phyloP scores from a whole-genome alignment of 2,888 invertebrate species.

The Rotaria socialis region DNA sequence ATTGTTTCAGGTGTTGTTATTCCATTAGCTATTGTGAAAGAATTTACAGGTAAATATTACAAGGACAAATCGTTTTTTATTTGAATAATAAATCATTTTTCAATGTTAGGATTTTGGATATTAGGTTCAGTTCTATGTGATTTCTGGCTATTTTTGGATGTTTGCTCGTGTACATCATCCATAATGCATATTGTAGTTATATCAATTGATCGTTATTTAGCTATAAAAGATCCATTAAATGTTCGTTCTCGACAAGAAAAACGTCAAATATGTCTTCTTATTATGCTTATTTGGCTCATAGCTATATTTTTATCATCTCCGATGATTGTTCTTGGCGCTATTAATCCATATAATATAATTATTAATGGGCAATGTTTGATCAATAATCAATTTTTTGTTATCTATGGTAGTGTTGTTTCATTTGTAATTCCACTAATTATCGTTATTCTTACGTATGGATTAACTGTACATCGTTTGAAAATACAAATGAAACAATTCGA shows the following conservation, averaged over 20 bases:
- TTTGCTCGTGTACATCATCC: conserved; percentile 63
- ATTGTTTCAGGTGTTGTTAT: conserved; percentile 87
- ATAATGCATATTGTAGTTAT: conserved; percentile 72
- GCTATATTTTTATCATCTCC: conserved; percentile 65
- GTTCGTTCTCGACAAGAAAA: conserved; percentile 54
- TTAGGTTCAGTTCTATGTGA: conserved; percentile 34
- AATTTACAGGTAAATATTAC: conserved; percentile 76
- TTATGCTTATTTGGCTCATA: conserved; percentile 86
- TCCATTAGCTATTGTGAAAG: conserved; percentile 87
- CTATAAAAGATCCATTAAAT: conserved; percentile 48
- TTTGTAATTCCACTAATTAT: conserved; percentile 91
- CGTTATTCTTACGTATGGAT: conserved; percentile 85
- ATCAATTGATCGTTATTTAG: conserved; percentile 63
- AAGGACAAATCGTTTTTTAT: too few species aligned
- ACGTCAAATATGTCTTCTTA: conserved; percentile 67
- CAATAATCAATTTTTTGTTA: conserved; percentile 61
- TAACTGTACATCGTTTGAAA: conserved; percentile 73
- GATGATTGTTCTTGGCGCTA: conserved; percentile 59
- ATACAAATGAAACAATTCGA: conserved; percentile 41
- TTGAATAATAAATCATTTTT: too few species aligned
- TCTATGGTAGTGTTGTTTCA: conserved; percentile 86
- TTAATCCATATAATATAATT: conserved; percentile 65
- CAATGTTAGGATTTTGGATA: conserved; percentile 35
- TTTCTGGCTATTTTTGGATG: conserved; percentile 60
- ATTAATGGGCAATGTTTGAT: conserved; percentile 39